phyloP scores from a whole-genome alignment of 2,797 vertebrate species.

The Galaxias olidus region DNA sequence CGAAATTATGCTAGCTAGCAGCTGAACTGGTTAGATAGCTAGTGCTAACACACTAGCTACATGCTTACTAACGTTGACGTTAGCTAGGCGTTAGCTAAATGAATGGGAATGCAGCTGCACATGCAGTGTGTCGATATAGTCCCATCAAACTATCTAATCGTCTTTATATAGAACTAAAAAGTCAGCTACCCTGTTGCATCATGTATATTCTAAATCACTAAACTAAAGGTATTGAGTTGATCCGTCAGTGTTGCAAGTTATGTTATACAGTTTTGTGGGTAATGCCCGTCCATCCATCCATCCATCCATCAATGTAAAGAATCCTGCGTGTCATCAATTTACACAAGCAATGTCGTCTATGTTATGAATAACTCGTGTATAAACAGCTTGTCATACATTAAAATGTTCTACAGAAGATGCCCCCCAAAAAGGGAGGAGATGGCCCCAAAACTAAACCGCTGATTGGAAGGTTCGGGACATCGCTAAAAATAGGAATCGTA shows the following conservation, averaged over 20 bases:
- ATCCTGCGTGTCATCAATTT: background rate
- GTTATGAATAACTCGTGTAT: background rate
- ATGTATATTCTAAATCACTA: too few relatives aligned
- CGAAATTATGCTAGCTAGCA: slow-evolving; percentile 8
- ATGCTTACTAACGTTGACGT: slow-evolving; percentile 27
- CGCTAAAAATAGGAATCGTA: slow-evolving; percentile 96
- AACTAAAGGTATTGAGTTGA: too few relatives aligned
- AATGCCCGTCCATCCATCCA: too few relatives aligned
- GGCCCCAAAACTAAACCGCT: slow-evolving; percentile 86
- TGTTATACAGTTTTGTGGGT: too few relatives aligned
- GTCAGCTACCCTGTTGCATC: background rate
- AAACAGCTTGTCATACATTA: background rate
- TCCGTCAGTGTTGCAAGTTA: too few relatives aligned
- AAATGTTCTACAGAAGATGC: slow-evolving; percentile 82
- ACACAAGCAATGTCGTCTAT: background rate
- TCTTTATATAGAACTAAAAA: background rate
- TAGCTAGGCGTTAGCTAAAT: background rate
- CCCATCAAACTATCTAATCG: slow-evolving; percentile 7
- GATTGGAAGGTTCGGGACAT: slow-evolving; percentile 95
- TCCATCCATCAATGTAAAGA: too few relatives aligned
- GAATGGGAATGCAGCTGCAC: slow-evolving; percentile 16
- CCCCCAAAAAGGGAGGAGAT: slow-evolving; percentile 92
- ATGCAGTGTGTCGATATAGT: slow-evolving; percentile 49
- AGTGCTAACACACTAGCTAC: slow-evolving; percentile 39
- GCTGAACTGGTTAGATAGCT: slow-evolving; percentile 20